Evolutionary conservation across 2,888 invertebrate genomes (phyloP).

Genomic region (Eudemis profundana): DNA sequence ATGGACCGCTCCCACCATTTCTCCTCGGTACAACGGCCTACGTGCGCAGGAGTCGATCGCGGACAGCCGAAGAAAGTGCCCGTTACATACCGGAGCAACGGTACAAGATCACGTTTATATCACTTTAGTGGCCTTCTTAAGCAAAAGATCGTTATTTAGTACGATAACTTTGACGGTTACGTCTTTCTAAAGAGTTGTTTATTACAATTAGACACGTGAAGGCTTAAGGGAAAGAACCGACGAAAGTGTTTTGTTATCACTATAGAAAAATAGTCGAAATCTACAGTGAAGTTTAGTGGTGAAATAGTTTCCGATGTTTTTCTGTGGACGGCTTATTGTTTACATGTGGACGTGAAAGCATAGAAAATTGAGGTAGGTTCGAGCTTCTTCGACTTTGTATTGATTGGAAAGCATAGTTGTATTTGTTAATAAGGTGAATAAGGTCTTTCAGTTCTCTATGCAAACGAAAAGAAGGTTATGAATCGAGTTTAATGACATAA

Average conservation of each 20-base stretch:
- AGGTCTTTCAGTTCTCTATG: too few species aligned
- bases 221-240: not conserved
- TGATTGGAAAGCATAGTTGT: slow-evolving; percentile 2
- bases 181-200: not conserved
- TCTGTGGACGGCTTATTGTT: slow-evolving; percentile 14
- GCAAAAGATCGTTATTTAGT: not conserved
- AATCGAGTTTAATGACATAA: too few species aligned
- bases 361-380: slow-evolving; percentile 47
- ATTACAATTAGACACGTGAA: not conserved
- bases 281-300: slow-evolving; percentile 28
- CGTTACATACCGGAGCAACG: slow-evolving; percentile 50
- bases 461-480: too few species aligned
- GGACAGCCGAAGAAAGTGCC: slow-evolving; percentile 67
- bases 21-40: slow-evolving; percentile 54
- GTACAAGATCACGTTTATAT: slow-evolving; percentile 10
- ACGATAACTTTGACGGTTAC: not conserved
- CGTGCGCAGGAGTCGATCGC: slow-evolving; percentile 64
- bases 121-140: not conserved
- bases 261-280: not conserved
- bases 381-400: not conserved
- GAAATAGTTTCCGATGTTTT: slow-evolving; percentile 31
- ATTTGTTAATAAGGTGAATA: not conserved
- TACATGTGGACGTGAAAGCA: slow-evolving; percentile 46
- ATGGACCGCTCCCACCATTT: slow-evolving; percentile 62
- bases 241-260: slow-evolving; percentile 34